Conservation (phyloP, 2,888 invertebrate species). For the Parnassius mnemosyne region DNA sequence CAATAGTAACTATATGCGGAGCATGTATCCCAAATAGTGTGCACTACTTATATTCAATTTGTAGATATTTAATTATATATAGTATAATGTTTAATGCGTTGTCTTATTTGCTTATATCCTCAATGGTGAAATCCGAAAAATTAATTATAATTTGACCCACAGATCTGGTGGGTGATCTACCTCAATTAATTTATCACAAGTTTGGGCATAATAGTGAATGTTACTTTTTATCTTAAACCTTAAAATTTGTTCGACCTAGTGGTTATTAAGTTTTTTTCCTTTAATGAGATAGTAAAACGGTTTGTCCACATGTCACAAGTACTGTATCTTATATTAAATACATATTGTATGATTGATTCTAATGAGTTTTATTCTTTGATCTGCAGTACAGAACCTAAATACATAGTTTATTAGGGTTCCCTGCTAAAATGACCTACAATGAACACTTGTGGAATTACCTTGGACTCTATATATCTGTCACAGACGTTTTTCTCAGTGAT, state of each 20-base stretch:
- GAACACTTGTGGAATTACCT: too few species aligned
- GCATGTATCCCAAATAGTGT: slow-evolving; percentile 66
- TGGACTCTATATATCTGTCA: too few species aligned
- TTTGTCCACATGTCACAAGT: slow-evolving; percentile 79
- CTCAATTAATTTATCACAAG: slow-evolving; percentile 80
- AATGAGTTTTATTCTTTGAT: slow-evolving; percentile 57
- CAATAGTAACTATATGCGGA: slow-evolving; percentile 57
- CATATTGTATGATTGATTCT: slow-evolving; percentile 79
- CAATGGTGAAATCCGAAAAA: slow-evolving; percentile 62
- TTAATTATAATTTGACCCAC: slow-evolving; percentile 72
- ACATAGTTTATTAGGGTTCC: too few species aligned
- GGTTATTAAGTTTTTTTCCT: slow-evolving; percentile 65
- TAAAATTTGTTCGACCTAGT: slow-evolving; percentile 72
- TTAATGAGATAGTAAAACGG: slow-evolving; percentile 50
- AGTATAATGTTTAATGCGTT: slow-evolving; percentile 78
- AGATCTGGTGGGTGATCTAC: slow-evolving; percentile 69
- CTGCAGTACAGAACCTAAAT: neutral
- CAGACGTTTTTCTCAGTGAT: too few species aligned
- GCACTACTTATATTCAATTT: slow-evolving; percentile 77
- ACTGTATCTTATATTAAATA: slow-evolving; percentile 80
- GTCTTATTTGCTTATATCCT: slow-evolving; percentile 73
- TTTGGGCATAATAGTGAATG: slow-evolving; percentile 76
- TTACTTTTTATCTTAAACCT: slow-evolving; percentile 59
- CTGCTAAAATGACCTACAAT: too few species aligned
- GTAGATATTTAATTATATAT: slow-evolving; percentile 81